A percentile compares a stretch with the other conserved stretches of the same genome.
Evolutionary conservation across 2,888 invertebrate genomes (phyloP).

Genomic region (Ectemnius lituratus): DNA sequence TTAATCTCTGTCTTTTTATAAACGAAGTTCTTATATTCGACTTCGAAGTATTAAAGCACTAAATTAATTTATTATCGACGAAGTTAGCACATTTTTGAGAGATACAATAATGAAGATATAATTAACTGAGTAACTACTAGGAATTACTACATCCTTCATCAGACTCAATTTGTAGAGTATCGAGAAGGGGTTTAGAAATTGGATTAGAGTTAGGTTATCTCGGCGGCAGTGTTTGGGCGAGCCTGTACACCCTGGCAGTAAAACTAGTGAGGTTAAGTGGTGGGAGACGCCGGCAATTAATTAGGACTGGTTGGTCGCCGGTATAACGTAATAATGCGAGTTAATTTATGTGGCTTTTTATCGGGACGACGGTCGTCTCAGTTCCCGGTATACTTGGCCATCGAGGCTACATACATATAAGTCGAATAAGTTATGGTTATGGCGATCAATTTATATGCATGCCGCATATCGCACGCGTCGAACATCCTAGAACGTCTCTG

Average conservation of each 20-base stretch:
- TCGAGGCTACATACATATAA: constrained; percentile 43
- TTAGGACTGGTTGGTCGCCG: constrained; percentile 55
- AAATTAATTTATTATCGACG: too few species aligned
- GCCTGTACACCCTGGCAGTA: neutral
- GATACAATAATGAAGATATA: too few species aligned
- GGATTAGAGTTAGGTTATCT: too few species aligned
- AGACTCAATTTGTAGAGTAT: too few species aligned
- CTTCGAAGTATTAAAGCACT: too few species aligned
- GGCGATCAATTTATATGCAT: constrained; percentile 66
- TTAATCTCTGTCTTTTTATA: too few species aligned
- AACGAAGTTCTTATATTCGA: too few species aligned
- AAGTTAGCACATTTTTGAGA: too few species aligned
- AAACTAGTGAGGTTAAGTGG: constrained; percentile 11
- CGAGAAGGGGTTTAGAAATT: too few species aligned
- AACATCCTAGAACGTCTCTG: constrained; percentile 63
- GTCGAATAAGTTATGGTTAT: constrained; percentile 63
- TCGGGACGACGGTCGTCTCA: constrained; percentile 51
- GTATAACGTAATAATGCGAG: constrained; percentile 61
- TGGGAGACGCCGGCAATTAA: constrained; percentile 52
- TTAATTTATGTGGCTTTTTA: constrained; percentile 64
- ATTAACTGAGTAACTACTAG: too few species aligned
- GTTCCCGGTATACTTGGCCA: constrained; percentile 59
- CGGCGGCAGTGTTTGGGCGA: too few species aligned
- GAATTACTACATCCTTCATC: too few species aligned
- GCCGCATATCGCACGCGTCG: constrained; percentile 59